Evolutionary conservation across 2,888 invertebrate species (phyloP), one percentile per base, ranked within the genome.

Genomic region (Argynnis bischoffii): DNA sequence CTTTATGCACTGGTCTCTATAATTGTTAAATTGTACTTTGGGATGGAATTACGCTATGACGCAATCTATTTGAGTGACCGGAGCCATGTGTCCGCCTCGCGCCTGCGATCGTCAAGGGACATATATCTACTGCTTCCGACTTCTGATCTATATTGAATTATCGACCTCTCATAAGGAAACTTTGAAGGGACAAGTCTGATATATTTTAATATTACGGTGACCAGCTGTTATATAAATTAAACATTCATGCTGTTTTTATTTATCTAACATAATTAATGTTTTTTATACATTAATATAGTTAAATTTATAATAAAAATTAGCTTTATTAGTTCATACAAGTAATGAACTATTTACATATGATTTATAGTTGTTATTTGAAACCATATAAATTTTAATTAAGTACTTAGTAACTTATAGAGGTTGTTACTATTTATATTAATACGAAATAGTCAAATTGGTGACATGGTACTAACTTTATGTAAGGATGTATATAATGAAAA

Each of bases 41-140:
- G 88, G 86, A 87, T 78, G 77, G 75, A 78, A 85, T 85, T 83
- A 82, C 83, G 75, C 75, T 88, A 87, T 90, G 86, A 87, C 83
- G 88, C 85, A 90, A 92, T 91, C 89, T 88, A 84, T 87, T 82
- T 87, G 87, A 91, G 90, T 90, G 89, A 88, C 83, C 83, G 78
- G 79, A 79, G 85, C 81, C 85, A 85, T 86, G 84, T 84, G 88
- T 80, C 78, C 73, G 69, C 69, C 74, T 66, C 66, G 71, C 74
- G 71, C 74, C 76, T 76, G 75, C 72, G 72, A 75, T 71, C 77
- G 73, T 66, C 75, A 67, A 73, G 79, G 77, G 76, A 77, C 77
- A 75, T 75, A 76, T 77, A 72, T 76, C 76, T 75, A 72, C 77
- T 76, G 75, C 76, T 78, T 81, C 76, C 78, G 72, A 77, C 74